Evolutionary conservation across 2,113 vertebrate species (phyloP).

Genomic region (Balaeniceps rex): DNA sequence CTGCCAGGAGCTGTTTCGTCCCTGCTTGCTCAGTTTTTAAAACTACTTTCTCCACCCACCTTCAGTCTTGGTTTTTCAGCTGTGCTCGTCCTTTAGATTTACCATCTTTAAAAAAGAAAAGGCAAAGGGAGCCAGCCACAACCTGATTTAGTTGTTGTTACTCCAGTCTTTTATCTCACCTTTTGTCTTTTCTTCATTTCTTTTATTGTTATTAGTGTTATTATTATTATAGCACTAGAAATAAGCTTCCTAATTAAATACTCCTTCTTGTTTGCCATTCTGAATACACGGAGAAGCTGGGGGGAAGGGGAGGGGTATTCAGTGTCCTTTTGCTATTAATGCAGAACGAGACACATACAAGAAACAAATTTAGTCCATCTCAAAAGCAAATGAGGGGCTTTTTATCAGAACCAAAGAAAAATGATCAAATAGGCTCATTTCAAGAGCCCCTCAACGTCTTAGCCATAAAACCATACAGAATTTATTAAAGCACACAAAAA

Average conservation of each 20-base stretch:
- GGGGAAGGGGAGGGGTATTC: neutral
- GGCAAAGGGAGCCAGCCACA: neutral
- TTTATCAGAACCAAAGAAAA: neutral
- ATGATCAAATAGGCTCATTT: neutral
- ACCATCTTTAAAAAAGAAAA: neutral
- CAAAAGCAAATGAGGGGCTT: neutral
- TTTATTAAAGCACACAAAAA: neutral
- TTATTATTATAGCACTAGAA: neutral
- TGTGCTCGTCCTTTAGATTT: neutral
- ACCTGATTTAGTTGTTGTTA: neutral
- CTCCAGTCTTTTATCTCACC: neutral
- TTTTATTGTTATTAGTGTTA: neutral
- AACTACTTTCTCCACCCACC: constrained; percentile 10
- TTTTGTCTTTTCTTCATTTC: neutral
- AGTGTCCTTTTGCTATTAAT: neutral
- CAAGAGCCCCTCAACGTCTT: neutral
- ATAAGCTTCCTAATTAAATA: neutral
- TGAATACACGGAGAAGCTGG: neutral
- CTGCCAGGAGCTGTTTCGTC: constrained; percentile 37
- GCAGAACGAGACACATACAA: neutral
- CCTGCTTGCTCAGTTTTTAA: constrained; percentile 29
- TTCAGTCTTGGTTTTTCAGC: neutral
- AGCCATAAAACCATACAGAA: neutral
- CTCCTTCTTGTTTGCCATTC: neutral
- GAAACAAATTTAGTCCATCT: neutral